phyloP scores from a whole-genome alignment of 1,140 invertebrate species.

The Scaptomyza montana region DNA sequence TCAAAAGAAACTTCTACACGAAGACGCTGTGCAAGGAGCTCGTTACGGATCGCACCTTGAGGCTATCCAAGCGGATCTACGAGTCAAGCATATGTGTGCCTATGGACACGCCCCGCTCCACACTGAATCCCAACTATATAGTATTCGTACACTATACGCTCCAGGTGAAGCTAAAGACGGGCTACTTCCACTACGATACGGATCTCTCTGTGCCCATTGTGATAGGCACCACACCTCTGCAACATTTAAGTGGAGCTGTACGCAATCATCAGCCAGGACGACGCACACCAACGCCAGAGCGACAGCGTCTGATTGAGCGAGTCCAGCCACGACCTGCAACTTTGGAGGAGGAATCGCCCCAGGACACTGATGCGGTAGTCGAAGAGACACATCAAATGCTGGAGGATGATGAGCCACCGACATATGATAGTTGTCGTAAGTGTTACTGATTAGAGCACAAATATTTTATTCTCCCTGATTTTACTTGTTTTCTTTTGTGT shows the following conservation, averaged over 20 bases:
- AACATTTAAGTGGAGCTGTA: constrained; percentile 42
- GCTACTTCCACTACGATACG: constrained; percentile 77
- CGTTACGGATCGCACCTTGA: constrained; percentile 67
- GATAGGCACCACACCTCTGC: constrained; percentile 68
- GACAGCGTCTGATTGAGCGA: constrained; percentile 67
- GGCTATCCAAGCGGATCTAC: constrained; percentile 73
- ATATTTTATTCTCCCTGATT: constrained; percentile 1
- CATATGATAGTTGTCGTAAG: constrained; percentile 79
- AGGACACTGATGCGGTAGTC: constrained; percentile 28
- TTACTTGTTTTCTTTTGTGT: neutral
- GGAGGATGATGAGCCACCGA: constrained; percentile 75
- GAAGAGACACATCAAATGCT: constrained; percentile 49
- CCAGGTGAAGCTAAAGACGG: constrained; percentile 75
- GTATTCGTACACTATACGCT: constrained; percentile 78
- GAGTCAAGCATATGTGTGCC: constrained; percentile 70
- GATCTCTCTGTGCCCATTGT: constrained; percentile 75
- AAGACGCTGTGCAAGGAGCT: constrained; percentile 66
- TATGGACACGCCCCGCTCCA: constrained; percentile 74
- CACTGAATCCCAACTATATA: constrained; percentile 77
- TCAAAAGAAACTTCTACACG: constrained; percentile 75
- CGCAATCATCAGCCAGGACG: constrained; percentile 54
- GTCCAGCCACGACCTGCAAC: constrained; percentile 54
- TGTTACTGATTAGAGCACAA: neutral
- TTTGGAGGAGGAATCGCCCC: constrained; percentile 50
- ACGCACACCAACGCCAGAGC: constrained; percentile 57